Percentiles rank a stretch among this genome's conserved stretches.
These are phyloP conservation scores for Cinara cedri DNA, from an alignment of 2,888 invertebrate genomes.

Conservation along the genomic window DNA sequence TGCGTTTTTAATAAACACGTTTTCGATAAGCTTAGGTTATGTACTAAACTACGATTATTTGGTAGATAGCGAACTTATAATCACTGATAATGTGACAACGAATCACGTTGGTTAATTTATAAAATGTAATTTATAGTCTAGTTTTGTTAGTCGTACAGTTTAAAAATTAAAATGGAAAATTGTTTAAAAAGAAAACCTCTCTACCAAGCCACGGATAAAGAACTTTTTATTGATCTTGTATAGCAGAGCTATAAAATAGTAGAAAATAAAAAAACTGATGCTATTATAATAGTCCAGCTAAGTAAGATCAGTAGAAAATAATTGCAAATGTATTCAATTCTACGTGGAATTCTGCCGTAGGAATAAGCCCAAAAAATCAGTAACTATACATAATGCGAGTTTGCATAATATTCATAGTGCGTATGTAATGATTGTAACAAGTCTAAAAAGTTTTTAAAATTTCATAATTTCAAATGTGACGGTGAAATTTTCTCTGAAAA, in stretches of 20 bases:
- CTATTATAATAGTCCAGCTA: not conserved
- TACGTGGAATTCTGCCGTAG: no score
- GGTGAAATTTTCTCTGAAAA: no score
- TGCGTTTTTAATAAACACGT: conserved; percentile 6
- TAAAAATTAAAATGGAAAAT: not conserved
- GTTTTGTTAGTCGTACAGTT: not conserved
- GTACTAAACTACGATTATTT: no score
- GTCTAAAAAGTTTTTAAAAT: no score
- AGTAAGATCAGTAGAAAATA: not conserved
- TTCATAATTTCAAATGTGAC: no score
- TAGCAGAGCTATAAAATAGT: no score
- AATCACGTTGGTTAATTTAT: not conserved
- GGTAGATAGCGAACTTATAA: not conserved
- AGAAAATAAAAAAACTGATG: conserved; percentile 7
- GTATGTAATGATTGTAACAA: no score
- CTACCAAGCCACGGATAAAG: conserved; percentile 2
- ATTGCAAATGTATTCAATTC: not conserved
- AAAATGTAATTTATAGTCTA: not conserved
- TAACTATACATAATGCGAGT: no score
- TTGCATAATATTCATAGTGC: no score
- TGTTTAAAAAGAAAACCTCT: not conserved
- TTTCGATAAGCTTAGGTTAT: not conserved
- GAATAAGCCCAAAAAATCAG: no score
- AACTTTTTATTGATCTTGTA: no score
- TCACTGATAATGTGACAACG: not conserved